Evolutionary conservation across 2,797 vertebrate species (phyloP).

Genomic region (Alca torda): DNA sequence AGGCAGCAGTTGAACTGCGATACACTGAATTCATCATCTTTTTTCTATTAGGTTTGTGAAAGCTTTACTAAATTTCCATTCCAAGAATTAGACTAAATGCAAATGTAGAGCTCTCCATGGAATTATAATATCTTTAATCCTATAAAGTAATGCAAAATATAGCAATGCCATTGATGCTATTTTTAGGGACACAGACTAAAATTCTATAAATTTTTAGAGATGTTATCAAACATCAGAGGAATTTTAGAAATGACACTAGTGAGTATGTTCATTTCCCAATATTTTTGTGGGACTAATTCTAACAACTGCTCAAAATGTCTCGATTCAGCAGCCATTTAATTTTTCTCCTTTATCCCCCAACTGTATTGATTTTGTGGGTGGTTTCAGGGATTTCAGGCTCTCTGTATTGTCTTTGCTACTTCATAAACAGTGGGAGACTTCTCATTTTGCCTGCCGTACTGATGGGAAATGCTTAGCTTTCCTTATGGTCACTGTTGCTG

Average conservation of each 20-base stretch:
- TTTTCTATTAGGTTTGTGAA: not conserved
- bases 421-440: not conserved
- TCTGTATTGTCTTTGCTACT: not conserved
- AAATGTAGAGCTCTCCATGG: slow-evolving; percentile 33
- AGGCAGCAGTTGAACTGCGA: not conserved
- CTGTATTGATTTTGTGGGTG: not conserved
- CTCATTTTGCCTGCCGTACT: not conserved
- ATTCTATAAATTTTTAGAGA: not conserved
- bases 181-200: slow-evolving; percentile 20
- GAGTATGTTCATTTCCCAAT: not conserved
- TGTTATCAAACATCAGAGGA: not conserved
- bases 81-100: slow-evolving; percentile 30
- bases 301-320: not conserved
- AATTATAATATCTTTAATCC: slow-evolving; percentile 37
- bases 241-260: not conserved
- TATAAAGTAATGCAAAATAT: not conserved
- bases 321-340: not conserved
- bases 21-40: not conserved
- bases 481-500: not conserved
- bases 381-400: not conserved
- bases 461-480: not conserved
- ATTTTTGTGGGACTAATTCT: not conserved
- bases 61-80: slow-evolving; percentile 18
- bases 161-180: not conserved
- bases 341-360: not conserved